phyloP scores from a whole-genome alignment of 2,113 vertebrate species.

The Dicerorhinus sumatrensis region DNA sequence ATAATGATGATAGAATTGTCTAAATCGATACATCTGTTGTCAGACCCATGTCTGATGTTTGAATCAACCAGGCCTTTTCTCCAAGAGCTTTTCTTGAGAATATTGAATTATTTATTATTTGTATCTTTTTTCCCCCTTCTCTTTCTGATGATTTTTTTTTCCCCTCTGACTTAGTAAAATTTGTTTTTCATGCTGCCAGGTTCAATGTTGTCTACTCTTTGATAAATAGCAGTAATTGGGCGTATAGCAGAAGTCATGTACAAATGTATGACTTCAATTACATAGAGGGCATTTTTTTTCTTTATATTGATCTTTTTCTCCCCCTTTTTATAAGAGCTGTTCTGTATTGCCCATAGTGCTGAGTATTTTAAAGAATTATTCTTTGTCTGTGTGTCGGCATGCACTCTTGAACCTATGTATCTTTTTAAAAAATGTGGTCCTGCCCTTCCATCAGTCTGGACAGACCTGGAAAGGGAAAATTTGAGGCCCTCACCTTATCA shows the following conservation, averaged over 20 bases:
- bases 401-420: conserved; percentile 80
- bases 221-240: conserved; percentile 93
- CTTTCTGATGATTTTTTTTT: conserved; percentile 83
- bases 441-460: conserved; percentile 60
- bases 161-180: conserved; percentile 89
- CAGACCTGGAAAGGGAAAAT: conserved; percentile 68
- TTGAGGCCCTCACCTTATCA: conserved; percentile 60
- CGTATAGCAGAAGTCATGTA: conserved; percentile 87
- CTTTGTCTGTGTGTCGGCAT: conserved; percentile 82
- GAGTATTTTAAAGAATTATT: conserved; percentile 84
- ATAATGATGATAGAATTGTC: conserved; percentile 94
- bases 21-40: conserved; percentile 92
- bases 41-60: conserved; percentile 91
- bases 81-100: conserved; percentile 90
- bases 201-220: conserved; percentile 89
- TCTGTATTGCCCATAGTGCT: conserved; percentile 83
- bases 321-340: conserved; percentile 82
- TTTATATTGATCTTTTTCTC: conserved; percentile 87
- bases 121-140: conserved; percentile 86
- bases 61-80: conserved; percentile 91
- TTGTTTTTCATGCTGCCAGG: conserved; percentile 89
- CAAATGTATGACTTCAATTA: conserved; percentile 91
- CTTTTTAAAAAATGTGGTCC: conserved; percentile 45
- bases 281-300: conserved; percentile 85
- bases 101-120: conserved; percentile 95